These are phyloP conservation scores for Leptinotarsa tumamoca DNA, from an alignment of 2,888 invertebrate genomes.

Conservation along the genomic window DNA sequence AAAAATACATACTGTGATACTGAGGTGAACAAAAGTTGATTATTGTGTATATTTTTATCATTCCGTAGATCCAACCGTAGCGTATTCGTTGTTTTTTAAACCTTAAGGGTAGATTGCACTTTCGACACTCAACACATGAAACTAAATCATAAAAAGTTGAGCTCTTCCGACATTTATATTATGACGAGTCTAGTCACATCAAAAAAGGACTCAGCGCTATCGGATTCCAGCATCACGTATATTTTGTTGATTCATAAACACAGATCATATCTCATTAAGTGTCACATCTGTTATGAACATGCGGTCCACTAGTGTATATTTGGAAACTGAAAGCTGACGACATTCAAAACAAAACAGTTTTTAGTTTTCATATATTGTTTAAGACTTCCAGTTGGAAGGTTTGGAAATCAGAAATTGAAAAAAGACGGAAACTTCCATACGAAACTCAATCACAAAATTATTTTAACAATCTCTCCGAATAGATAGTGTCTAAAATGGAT, in stretches of 20 bases:
- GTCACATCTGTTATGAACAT: not conserved
- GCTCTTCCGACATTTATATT: slow-evolving; percentile 1
- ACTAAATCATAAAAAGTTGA: not conserved
- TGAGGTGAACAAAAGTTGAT: slow-evolving; percentile 7
- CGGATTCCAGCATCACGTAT: not conserved
- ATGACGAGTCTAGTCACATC: not conserved
- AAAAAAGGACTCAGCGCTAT: not conserved
- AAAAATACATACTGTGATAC: not conserved
- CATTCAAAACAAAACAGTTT: not conserved
- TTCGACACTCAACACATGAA: slow-evolving; percentile 18
- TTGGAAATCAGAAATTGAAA: no score
- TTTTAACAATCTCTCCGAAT: no score
- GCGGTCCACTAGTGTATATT: slow-evolving; percentile 1
- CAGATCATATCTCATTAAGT: not conserved
- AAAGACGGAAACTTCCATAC: no score
- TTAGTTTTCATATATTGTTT: no score
- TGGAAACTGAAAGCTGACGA: not conserved
- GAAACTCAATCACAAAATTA: no score
- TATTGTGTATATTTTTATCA: slow-evolving; percentile 44
- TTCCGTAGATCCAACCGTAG: slow-evolving; percentile 41
- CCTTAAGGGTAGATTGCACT: slow-evolving; percentile 35
- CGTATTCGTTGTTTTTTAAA: slow-evolving; percentile 46
- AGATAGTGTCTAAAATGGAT: no score
- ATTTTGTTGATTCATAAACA: not conserved
- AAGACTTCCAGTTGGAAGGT: no score